Evolutionary conservation across 2,797 vertebrate species (phyloP).

Genomic region (Helarctos malayanus): DNA sequence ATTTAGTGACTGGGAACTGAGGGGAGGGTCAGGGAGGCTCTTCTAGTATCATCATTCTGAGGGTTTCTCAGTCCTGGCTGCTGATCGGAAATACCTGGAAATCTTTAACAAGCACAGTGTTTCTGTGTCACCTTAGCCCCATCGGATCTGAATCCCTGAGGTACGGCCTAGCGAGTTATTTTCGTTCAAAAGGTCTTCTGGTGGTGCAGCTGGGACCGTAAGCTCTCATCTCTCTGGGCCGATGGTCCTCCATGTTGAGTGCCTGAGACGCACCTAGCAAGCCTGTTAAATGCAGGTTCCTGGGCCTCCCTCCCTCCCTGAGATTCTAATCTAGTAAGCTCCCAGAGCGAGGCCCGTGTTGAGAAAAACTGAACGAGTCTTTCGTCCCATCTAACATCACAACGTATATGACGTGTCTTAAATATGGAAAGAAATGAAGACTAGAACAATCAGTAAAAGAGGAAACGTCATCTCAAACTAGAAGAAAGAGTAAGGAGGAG

Average conservation of each 20-base stretch:
- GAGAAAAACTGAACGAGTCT: background rate
- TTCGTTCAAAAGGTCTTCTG: constrained; percentile 10
- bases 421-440: background rate
- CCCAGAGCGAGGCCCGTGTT: background rate
- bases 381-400: background rate
- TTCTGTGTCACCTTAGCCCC: background rate
- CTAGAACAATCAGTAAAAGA: background rate
- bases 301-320: background rate
- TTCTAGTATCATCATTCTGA: background rate
- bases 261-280: background rate
- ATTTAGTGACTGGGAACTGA: background rate
- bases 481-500: background rate
- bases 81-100: background rate
- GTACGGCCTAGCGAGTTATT: background rate
- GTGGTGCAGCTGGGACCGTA: background rate
- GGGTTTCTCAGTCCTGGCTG: background rate
- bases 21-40: background rate
- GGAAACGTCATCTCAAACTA: background rate
- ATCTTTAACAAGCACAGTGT: background rate
- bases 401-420: background rate
- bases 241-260: background rate
- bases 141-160: background rate
- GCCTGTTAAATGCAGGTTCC: background rate
- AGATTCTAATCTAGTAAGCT: background rate
- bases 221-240: background rate